Base-by-base conservation (phyloP, 2,888 invertebrate species). In the Xylophagus ater region DNA sequence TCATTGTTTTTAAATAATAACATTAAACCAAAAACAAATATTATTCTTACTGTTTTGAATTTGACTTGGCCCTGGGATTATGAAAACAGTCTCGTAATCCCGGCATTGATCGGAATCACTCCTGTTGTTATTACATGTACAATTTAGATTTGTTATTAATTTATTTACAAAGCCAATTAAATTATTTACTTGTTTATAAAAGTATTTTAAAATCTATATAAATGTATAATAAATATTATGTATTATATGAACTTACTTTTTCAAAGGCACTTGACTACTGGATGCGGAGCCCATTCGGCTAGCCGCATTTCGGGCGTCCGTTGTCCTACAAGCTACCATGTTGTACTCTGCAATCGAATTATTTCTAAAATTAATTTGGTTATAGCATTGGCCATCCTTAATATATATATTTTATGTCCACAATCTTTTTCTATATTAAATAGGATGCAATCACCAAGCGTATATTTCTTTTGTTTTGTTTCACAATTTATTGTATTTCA, bases 211-310 rank as follows among this genome's bases (percentile, higher is more conserved):
- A 13, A 21, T 24, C 24, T 34, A 10, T 34, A 23, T 24, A 34
- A 23, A 34, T 10, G 8, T 20, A 8, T 4, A 8, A 19, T 5
- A 33, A 33, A 13, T n/a, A 55, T 49, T n/a, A n/a, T n/a, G n/a
- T n/a, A n/a, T n/a, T n/a, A n/a, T n/a, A n/a, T n/a, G n/a, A n/a
- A 81, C 88, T 88, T 72, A 92, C 92, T 89, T 90, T 79, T 90
- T 90, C 80, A 89, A 86, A 86, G 89, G 89, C 85, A 92, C 86
- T 81, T 87, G 86, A 78, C 88, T 89, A 81, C 86, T 84, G 75
- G 81, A 76, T 68, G 80, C 76, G 67, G 74, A 72, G 68, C 74
- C 67, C 70, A 70, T 65, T 68, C 67, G 72, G 67, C 62, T 72
- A 69, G 55, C 73, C 59, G 89, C 88, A 69, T 89, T 89, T 70